Base-by-base conservation (phyloP, 2,888 invertebrate genomes). In the Epinotia nisella region DNA sequence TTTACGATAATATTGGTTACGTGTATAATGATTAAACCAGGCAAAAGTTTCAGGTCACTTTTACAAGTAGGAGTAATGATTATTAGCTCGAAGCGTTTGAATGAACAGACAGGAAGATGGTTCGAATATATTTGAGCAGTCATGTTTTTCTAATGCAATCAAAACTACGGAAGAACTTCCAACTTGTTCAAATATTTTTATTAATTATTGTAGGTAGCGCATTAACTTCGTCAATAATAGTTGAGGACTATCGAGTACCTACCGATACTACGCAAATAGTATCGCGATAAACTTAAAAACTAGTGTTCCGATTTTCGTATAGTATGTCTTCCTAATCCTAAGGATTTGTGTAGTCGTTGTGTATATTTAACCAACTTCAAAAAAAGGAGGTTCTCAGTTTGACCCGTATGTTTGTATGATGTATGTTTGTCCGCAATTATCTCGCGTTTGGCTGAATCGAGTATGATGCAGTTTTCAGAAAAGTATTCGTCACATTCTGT, bases 81-180 rank as follows among this genome's bases (percentile, higher is more conserved):
- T 41, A 45, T n/a, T 9, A 9, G 21, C 41, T n/a, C 11, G 65
- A 39, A 49, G 59, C 17, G 59, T 59, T 68, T 59, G 49, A 29
- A 39, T 5, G 35, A 49, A 49, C 49, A 49, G 13, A 21, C 35
- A 19, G 19, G 60, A 41, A n/a, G 49, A 17, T 68, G 15, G n/a
- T 68, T 45, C 24, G n/a, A 35, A 35, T 49, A 51, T 68, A 29
- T 68, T 69, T 69, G 60, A 21, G n/a, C 39, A 39, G 29, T 60
- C 60, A 39, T 39, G 35, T 60, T 69, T 69, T 69, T 67, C 39
- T 67, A 55, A 45, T 67, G 60, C 60, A 60, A 60, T 59, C 39
- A 59, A 39, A 49, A 49, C 49, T 21, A 21, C 58, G 24, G 24
- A 24, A 21, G 58, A n/a, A 29, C 58, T 29, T 29, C 24, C 29